Evolutionary conservation across 1,140 invertebrate genomes (phyloP), one percentile per base, ranked within the genome.

Genomic region (Acromyrmex echinatior): DNA sequence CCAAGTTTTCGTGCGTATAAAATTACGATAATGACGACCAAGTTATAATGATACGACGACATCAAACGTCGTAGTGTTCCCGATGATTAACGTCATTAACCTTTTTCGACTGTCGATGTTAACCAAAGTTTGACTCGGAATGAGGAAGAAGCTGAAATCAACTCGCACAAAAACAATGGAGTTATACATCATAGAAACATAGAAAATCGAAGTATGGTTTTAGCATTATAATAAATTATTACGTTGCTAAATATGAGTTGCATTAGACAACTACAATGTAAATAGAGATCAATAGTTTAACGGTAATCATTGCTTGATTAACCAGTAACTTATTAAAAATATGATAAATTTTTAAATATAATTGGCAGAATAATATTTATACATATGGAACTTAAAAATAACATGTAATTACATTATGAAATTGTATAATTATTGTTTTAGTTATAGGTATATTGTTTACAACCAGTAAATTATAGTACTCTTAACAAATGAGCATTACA

Each of bases 11-110:
- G 86, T 87, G 86, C 86, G 86, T 87, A 81, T 81, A 87, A 87
- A 87, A 87, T 87, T 87, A 87, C 86, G 49, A 79, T 87, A 87
- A 82, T 82, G 79, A 82, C 86, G 79, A 63, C 53, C 78, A 53
- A 49, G 68, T n/a, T 62, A 53, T 86, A 86, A 86, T 71, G 78
- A 86, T 82, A 35, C 85, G n/a, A 35, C 85, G 14, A 85, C 85
- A 80, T 86, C 63, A 80, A 86, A 81, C 78, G 56, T 86, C 66
- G 65, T 71, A 35, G 65, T 51, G 16, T 81, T 81, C 21, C 25
- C 25, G 18, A n/a, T 62, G 45, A 62, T 81, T 80, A 68, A 65
- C 62, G 76, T 71, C 78, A 70, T 82, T 82, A 70, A 85, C 28
- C 39, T 66, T 85, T 51, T 85, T 66, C 25, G 45, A 70, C 66